Conservation (phyloP, 2,113 vertebrate species). For the Cervus canadensis region DNA sequence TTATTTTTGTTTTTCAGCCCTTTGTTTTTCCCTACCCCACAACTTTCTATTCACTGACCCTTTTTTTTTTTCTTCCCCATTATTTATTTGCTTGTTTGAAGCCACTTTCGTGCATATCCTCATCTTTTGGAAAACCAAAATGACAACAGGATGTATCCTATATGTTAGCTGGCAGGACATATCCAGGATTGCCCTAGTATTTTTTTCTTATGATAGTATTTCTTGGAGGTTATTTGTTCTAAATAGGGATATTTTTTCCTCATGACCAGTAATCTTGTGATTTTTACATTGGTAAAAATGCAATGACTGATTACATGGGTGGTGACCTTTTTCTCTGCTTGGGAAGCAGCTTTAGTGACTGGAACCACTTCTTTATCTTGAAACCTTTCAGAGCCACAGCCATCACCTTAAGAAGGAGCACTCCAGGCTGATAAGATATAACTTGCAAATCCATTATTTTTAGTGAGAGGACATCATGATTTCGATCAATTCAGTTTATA, state of each 20-base stretch:
- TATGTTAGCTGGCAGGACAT: background rate
- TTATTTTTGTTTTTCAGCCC: background rate
- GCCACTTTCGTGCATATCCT: background rate
- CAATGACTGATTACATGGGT: background rate
- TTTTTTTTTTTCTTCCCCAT: background rate
- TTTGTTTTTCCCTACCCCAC: background rate
- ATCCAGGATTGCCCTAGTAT: background rate
- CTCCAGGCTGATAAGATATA: background rate
- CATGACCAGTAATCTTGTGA: background rate
- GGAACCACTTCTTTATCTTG: constrained; percentile 1
- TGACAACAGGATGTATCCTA: background rate
- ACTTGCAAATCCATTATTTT: background rate
- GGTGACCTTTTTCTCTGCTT: background rate
- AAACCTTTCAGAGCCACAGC: constrained; percentile 22
- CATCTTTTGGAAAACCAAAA: constrained; percentile 4
- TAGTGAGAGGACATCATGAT: background rate
- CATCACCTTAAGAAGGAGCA: background rate
- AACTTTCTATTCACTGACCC: background rate
- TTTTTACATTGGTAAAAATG: background rate
- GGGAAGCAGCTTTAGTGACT: background rate
- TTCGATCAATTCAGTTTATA: constrained; percentile 9
- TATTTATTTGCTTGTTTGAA: background rate
- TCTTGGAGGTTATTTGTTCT: background rate
- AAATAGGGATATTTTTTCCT: background rate
- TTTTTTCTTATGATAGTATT: background rate